Base-by-base conservation (phyloP, 2,797 vertebrate species). In the Bryconaethiops microstoma region DNA sequence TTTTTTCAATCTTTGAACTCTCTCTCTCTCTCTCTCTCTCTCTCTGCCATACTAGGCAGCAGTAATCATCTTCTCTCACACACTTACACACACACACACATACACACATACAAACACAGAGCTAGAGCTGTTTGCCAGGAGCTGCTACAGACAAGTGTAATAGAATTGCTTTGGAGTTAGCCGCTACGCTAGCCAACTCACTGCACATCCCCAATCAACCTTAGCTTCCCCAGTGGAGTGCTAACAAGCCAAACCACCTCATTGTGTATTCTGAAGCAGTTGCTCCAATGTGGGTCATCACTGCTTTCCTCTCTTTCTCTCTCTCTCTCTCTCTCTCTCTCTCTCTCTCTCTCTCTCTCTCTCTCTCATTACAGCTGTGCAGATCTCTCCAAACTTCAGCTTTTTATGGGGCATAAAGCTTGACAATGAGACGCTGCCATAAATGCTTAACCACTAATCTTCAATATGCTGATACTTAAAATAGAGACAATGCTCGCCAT, bases 91-190 rank as follows among this genome's bases (percentile, higher is more conserved):
- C 64, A 76, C 63, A 75, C 63, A 60, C 73, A 81, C 52, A 76
- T 35, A 54, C 59, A 79, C 10, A 65, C 39, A 21, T 52, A 63
- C 64, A 40, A 13, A 80, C 54, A 35, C 63, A 48, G 25, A 69
- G 35, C 64, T 76, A 83, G 76, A 80, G 85, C 86, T 72, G 71
- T 89, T 91, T 92, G 91, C 90, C 90, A 92, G 89, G 79, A 91
- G 35, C 35, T 35, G 90, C 90, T 83, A 91, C 90, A 92, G 93
- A 92, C 90, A 91, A 92, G 87, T 89, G 86, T 90, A 91, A 92
- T 90, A 89, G 88, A 93, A 92, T 89, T 88, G 90, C 87, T 81
- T 86, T 83, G 78, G 83, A 90, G 87, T 89, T 90, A 89, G 88
- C 86, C 2, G 85, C 87, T 88, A 89, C 16, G 54, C 80, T 82